Evolutionary conservation across 1,140 invertebrate species (phyloP), one percentile per base, ranked within the genome.

Genomic region (Drosophila triauraria): DNA sequence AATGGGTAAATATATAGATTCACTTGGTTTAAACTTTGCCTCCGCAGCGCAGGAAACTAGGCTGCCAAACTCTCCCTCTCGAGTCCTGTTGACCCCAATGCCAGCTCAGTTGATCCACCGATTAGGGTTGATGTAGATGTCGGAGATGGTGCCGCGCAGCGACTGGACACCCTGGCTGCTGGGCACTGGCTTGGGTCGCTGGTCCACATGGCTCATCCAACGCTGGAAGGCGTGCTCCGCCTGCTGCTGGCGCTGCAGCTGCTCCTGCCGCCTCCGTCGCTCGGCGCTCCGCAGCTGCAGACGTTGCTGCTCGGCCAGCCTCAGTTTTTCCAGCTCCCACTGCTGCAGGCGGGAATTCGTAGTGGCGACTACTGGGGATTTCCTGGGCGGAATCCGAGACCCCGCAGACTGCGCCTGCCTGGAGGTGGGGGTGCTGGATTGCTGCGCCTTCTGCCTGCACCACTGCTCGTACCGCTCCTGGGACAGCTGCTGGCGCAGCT

Each of bases 131-230:
- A 86, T 51, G 44, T 75, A 91, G 5, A 91, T 71, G 2, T 54
- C 8, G 3, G 88, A 91, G 30, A 91, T 59, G 27, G 88, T 91
- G 47, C 88, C 90, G 20, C 83, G 67, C 27, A 91, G 59, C 13
- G 85, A 80, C 9, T 69, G 20, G 0, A 91, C 25, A 17, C 90
- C 90, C 20, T 86, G 78, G 50, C 78, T 70, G 3, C 84, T 60
- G 4, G 90, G 90, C 35, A 91, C 90, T 2, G 90, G 90, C 40
- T 91, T 91, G 23, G 90, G 82, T 0, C 82, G 63, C 12, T 78
- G 61, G 0, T 40, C 56, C 20, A 67, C 85, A 23, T 72, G 64
- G 60, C 75, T 72, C 12, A 85, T 65, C 84, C 84, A 88, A 0
- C 70, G 63, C 50, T 72, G 44, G 62, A 80, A 88, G 12, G 84